Base-by-base conservation (phyloP, 1,140 invertebrate species). In the Temnothorax nylanderi region DNA sequence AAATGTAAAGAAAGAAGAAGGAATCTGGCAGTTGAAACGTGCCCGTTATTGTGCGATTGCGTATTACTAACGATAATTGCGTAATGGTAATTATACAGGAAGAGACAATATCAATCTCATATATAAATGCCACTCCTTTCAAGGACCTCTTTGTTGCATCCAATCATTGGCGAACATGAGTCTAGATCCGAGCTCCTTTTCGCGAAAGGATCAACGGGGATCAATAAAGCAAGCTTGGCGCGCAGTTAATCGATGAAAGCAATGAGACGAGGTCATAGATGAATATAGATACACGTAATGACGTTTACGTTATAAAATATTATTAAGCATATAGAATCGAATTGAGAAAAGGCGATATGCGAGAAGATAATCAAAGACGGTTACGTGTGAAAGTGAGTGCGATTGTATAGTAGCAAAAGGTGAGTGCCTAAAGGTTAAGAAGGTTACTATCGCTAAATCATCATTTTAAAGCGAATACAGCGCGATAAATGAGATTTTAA, bases 401-500 rank as follows among this genome's bases (percentile, higher is more conserved):
- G 71, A 88, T 90, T 88, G 87, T 37, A 62, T 90, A 62, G 89
- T 90, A 88, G 89, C 89, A 90, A 90, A 90, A 90, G 89, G 89
- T 90, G 89, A 90, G 67, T 86, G 77, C 51, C 85, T 89, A 90
- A 90, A 89, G 87, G 89, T 76, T 86, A 82, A 77, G 85, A 90
- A 90, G 89, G 89, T 90, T 90, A 90, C 82, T 90, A 78, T 87
- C 86, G 75, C 49, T 69, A 89, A 87, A 90, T 88, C 88, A 90
- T 88, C 69, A 77, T 71, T 64, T 86, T 65, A 71, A 71, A 86
- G 67, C 44, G 65, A 56, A 69, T 62, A 86, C 51, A 71, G 74
- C 37, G 72, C 62, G 60, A 51, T 77, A 51, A 44, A 62, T 62
- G 54, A 75, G 80, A 84, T 84, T 74, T 26, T 49, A 84, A 37